A percentile compares a stretch with the other conserved stretches of the same genome.
These are phyloP conservation scores for Auanema sp. DNA, from an alignment of 2,888 invertebrate species.

Conservation along the genomic window DNA sequence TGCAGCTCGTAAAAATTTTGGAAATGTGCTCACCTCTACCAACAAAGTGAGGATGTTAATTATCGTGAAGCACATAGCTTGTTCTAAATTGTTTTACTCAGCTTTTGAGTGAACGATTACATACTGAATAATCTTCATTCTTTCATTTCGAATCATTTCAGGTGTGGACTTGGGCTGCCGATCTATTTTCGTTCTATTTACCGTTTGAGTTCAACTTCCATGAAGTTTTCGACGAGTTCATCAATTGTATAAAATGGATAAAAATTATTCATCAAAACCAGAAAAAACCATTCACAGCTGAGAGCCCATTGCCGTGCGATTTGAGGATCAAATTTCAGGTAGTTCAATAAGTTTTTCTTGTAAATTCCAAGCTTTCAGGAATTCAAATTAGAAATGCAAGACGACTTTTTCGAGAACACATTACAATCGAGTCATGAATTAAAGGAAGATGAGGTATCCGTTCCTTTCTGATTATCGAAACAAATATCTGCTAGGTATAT, in stretches of 20 bases:
- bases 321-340: conserved; percentile 79
- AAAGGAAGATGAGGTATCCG: conserved; percentile 79
- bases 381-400: conserved; percentile 86
- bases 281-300: conserved; percentile 73
- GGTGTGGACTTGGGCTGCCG: conserved; percentile 64
- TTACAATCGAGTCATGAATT: conserved; percentile 91
- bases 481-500: conserved; percentile 70
- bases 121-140: not conserved
- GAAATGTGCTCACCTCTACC: conserved; percentile 11
- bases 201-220: conserved; percentile 67
- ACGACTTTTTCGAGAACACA: conserved; percentile 87
- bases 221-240: conserved; percentile 66
- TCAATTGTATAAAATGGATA: conserved; percentile 91
- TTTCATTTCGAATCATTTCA: conserved; percentile 38
- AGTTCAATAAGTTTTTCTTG: conserved; percentile 9
- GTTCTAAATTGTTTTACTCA: no score
- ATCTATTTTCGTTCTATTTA: conserved; percentile 63
- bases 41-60: conserved; percentile 32
- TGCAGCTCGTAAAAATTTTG: conserved; percentile 18
- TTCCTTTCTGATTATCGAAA: not conserved
- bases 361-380: conserved; percentile 69
- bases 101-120: no score
- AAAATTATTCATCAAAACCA: conserved; percentile 74
- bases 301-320: conserved; percentile 82
- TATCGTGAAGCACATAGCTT: no score